These are phyloP conservation scores for Pachyseris speciosa DNA, from an alignment of 64 coral and sea anemone species.

Conservation along the genomic window DNA sequence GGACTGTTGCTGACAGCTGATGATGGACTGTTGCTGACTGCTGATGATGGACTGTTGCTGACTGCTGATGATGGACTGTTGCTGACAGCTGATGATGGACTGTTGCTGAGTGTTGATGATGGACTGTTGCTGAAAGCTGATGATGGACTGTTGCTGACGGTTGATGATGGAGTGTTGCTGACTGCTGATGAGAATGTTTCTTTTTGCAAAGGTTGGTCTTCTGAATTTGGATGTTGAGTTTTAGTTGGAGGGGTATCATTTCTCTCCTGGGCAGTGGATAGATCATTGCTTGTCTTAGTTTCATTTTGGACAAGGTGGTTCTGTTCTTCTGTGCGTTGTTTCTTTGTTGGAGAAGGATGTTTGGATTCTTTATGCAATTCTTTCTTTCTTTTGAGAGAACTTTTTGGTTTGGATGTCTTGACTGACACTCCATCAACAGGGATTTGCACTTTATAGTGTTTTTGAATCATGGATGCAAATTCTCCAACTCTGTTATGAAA, in stretches of 20 bases:
- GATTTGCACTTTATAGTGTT: conserved; percentile 68
- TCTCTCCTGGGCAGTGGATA: background rate
- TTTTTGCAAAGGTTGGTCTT: conserved; percentile 15
- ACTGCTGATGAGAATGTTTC: no score
- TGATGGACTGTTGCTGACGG: no score
- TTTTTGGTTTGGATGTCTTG: conserved; percentile 27
- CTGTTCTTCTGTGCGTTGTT: conserved; percentile 12
- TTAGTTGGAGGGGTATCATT: conserved; percentile 11
- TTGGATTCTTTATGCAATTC: conserved; percentile 7
- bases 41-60: no score
- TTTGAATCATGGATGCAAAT: conserved; percentile 80
- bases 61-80: no score
- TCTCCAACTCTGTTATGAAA: conserved; percentile 62
- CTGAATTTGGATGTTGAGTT: background rate
- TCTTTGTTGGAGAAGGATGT: conserved; percentile 52
- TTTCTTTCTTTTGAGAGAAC: conserved; percentile 40
- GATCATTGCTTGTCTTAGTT: background rate
- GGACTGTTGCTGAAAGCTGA: no score
- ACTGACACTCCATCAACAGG: conserved; percentile 50
- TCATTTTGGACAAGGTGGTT: conserved; percentile 28
- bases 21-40: no score
- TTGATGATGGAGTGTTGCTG: no score
- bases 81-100: no score
- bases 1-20: no score
- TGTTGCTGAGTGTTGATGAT: no score